Conservation (phyloP, 2,797 vertebrate genomes). For the Gambusia yucatana region DNA sequence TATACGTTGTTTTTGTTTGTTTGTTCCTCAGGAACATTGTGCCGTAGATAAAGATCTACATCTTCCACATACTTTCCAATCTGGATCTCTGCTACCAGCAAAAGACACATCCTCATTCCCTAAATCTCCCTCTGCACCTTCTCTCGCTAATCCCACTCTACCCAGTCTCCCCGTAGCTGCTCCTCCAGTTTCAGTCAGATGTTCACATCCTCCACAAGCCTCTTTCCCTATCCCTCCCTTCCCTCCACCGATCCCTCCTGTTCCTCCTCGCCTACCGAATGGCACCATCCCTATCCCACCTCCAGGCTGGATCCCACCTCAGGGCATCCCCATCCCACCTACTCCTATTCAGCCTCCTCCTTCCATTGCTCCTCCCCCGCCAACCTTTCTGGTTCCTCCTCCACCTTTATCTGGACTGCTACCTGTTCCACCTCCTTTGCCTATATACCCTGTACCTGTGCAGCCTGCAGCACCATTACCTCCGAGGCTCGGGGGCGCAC, state of each 20-base stretch:
- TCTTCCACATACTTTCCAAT: slow-evolving; percentile 83
- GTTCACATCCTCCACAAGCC: slow-evolving; percentile 25
- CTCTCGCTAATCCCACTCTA: slow-evolving; percentile 73
- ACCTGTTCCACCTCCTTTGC: slow-evolving; percentile 81
- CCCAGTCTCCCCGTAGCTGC: slow-evolving; percentile 72
- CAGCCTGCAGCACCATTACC: slow-evolving; percentile 80
- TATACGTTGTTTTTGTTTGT: slow-evolving; percentile 1
- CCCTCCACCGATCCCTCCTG: slow-evolving; percentile 50
- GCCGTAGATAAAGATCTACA: slow-evolving; percentile 87
- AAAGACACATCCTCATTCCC: slow-evolving; percentile 77
- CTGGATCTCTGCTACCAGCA: slow-evolving; percentile 75
- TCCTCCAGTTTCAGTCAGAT: slow-evolving; percentile 48
- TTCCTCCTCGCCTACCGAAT: slow-evolving; percentile 62
- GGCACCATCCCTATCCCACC: slow-evolving; percentile 75
- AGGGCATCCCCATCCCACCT: slow-evolving; percentile 80
- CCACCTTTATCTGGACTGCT: slow-evolving; percentile 78
- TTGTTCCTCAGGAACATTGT: slow-evolving; percentile 80
- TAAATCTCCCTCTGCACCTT: slow-evolving; percentile 79
- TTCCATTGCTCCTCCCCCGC: slow-evolving; percentile 72
- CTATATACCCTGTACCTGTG: slow-evolving; percentile 80
- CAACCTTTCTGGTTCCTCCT: slow-evolving; percentile 80
- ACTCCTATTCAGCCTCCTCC: slow-evolving; percentile 75
- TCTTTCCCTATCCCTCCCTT: slow-evolving; percentile 58
- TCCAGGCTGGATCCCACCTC: slow-evolving; percentile 53
- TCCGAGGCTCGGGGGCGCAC: slow-evolving; percentile 6